Base-by-base conservation (phyloP, 1,140 invertebrate species). In the Chironomus striatipennis region DNA sequence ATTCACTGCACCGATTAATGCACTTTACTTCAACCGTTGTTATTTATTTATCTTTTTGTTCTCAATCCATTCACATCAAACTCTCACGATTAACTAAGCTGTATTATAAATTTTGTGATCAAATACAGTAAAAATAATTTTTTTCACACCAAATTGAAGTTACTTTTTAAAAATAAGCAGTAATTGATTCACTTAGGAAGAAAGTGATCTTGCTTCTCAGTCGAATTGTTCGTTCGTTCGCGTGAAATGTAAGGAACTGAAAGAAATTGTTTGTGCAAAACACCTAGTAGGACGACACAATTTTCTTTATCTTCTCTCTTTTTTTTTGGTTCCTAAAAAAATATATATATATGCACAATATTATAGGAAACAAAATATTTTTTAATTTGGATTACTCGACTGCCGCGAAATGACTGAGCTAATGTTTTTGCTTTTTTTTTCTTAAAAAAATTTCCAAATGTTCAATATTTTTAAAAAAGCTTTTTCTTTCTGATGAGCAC, bases 141-240 rank as follows among this genome's bases (percentile, higher is more conserved):
- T 34, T 34, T 34, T 34, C 24, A 34, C 24, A 34, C 24, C 24
- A 34, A 34, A 34, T 34, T 34, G 24, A 34, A 34, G 24, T 34
- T 34, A 34, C 15, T 47, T 47, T 47, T 47, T 47, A 47, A 10
- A 15, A 15, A 57, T 57, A 57, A 15, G 9, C 47, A 12, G n/a
- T n/a, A 57, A n/a, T 57, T 15, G 8, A 57, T 57, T 57, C 47
- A 57, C 47, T n/a, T n/a, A 15, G 15, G n/a, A 57, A 15, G 47
- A 12, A 5, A 57, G 47, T n/a, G n/a, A 57, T 57, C 5, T 57
- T 57, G 12, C n/a, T 57, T 0, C 12, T 57, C n/a, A 57, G 12
- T 57, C 47, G 47, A 57, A 57, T 57, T 57, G 47, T 57, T 57
- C 47, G 47, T 57, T 57, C 47, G 47, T 57, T 57, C 47, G 47